Percentiles rank a stretch among this genome's conserved stretches.
Evolutionary conservation across 2,888 invertebrate genomes (phyloP).

Genomic region (Endomychus coccineus): DNA sequence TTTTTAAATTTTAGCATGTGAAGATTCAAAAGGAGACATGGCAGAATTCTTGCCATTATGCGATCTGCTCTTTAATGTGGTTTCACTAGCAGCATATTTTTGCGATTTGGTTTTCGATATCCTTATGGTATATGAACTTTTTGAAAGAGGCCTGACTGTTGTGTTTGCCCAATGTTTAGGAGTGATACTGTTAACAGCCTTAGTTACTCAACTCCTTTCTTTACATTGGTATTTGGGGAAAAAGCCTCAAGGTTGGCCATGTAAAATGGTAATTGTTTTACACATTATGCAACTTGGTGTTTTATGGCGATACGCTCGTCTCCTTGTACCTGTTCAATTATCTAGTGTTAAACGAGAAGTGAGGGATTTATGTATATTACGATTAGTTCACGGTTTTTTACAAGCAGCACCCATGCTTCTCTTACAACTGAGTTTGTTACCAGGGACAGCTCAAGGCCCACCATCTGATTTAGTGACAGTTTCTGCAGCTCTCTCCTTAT

Average conservation of each 20-base stretch:
- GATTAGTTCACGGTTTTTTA: constrained; percentile 80
- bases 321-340: constrained; percentile 77
- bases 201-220: constrained; percentile 70
- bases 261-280: constrained; percentile 50
- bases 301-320: constrained; percentile 74
- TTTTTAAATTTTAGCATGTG: constrained; percentile 34
- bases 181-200: constrained; percentile 63
- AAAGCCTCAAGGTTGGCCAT: constrained; percentile 44
- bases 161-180: constrained; percentile 63
- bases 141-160: constrained; percentile 57
- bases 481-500: constrained; percentile 71
- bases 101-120: constrained; percentile 87
- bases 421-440: constrained; percentile 68
- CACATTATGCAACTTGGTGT: constrained; percentile 66
- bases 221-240: constrained; percentile 64
- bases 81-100: constrained; percentile 82
- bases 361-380: constrained; percentile 63
- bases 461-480: constrained; percentile 72
- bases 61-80: constrained; percentile 86
- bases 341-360: constrained; percentile 78
- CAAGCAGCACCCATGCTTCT: constrained; percentile 84
- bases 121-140: constrained; percentile 76
- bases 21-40: constrained; percentile 44
- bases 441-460: constrained; percentile 41
- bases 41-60: constrained; percentile 85